Evolutionary conservation across 2,888 invertebrate genomes (phyloP).

Genomic region (Leucophenga montana): DNA sequence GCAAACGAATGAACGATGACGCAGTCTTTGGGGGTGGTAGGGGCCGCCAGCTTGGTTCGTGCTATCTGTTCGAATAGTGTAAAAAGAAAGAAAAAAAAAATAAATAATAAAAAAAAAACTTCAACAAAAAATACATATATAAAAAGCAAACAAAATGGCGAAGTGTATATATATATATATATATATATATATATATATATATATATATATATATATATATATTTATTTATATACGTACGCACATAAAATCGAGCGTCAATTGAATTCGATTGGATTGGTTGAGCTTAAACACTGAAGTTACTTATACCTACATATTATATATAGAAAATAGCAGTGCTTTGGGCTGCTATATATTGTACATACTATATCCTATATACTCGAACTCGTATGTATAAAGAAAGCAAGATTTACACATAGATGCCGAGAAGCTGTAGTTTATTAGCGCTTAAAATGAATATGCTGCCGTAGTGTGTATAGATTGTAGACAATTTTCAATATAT

Average conservation of each 20-base stretch:
- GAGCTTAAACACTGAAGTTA: no score
- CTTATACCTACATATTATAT: slow-evolving; percentile 27
- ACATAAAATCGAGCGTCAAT: slow-evolving; percentile 71
- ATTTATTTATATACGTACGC: slow-evolving; percentile 20
- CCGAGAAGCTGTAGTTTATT: no score
- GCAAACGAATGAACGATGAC: slow-evolving; percentile 5
- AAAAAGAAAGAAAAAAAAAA: no score
- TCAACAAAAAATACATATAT: not conserved
- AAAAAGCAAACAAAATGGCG: not conserved
- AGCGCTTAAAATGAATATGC: no score
- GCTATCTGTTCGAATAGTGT: not conserved
- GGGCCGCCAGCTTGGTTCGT: no score
- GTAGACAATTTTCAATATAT: no score
- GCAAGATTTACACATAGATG: no score
- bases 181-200: slow-evolving; percentile 18
- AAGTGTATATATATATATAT: not conserved
- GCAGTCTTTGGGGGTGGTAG: no score
- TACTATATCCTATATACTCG: no score
- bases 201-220: slow-evolving; percentile 41
- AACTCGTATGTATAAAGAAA: no score
- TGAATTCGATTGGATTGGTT: slow-evolving; percentile 69
- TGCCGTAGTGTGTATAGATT: no score
- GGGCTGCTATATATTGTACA: not conserved
- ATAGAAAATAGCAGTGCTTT: not conserved
- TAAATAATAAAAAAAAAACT: slow-evolving; percentile 13